Conservation (phyloP, 2,797 vertebrate species). For the Australoheros facetus region DNA sequence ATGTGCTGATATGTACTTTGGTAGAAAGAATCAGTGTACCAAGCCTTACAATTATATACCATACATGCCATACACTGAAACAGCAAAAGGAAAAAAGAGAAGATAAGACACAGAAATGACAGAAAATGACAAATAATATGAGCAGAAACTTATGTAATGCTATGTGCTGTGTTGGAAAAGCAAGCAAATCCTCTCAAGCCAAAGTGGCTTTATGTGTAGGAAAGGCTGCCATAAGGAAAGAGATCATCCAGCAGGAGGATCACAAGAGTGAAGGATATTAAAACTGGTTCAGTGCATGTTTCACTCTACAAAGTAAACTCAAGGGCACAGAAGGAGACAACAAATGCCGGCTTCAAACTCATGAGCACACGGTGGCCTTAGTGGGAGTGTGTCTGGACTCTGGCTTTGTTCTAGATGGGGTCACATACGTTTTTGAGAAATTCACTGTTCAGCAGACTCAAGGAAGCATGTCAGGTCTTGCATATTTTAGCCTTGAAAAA, state of each 20-base stretch:
- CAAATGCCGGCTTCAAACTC: slow-evolving; percentile 18
- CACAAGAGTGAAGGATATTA: neutral
- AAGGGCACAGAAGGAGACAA: slow-evolving; percentile 14
- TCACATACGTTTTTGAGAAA: neutral
- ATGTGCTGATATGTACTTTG: neutral
- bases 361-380: neutral
- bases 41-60: fast-evolving
- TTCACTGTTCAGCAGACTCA: neutral
- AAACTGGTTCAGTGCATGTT: neutral
- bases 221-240: slow-evolving; percentile 3
- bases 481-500: neutral
- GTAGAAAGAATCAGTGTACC: neutral
- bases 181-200: neutral
- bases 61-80: neutral
- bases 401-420: slow-evolving; percentile 10
- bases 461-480: neutral
- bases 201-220: slow-evolving; percentile 1
- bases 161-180: neutral
- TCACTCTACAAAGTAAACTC: slow-evolving; percentile 3
- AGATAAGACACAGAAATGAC: neutral
- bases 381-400: slow-evolving; percentile 1
- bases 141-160: neutral
- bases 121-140: neutral
- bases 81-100: neutral
- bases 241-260: slow-evolving; percentile 16